A percentile compares a stretch with the other conserved stretches of the same genome.
Evolutionary conservation across 1,140 invertebrate genomes (phyloP).

Genomic region (Calliphora vicina): DNA sequence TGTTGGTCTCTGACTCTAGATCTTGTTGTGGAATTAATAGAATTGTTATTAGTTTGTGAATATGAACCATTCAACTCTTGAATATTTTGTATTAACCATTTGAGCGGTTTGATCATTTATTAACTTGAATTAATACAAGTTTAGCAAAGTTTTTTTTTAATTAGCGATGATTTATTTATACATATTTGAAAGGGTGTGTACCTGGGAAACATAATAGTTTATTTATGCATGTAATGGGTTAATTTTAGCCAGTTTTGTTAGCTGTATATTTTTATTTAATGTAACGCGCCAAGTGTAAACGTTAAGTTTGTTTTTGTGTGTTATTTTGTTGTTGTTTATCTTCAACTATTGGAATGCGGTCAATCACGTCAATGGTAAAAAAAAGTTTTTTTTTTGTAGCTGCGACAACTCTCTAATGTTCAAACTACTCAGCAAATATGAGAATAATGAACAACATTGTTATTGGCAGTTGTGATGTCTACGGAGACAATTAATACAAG

Average conservation of each 20-base stretch:
- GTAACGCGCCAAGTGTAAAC: not conserved
- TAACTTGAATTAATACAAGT: no score
- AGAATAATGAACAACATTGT: not conserved
- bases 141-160: no score
- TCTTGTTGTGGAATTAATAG: no score
- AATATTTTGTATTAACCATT: no score
- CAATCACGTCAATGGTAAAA: conserved; percentile 30
- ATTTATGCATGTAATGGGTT: not conserved
- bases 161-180: no score
- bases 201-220: no score
- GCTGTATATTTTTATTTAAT: not conserved
- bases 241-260: not conserved
- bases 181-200: no score
- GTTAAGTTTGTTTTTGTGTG: conserved; percentile 5
- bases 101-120: no score
- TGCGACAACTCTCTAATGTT: conserved; percentile 17
- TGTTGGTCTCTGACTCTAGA: no score
- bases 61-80: no score
- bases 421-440: not conserved
- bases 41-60: no score
- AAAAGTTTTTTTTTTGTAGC: not conserved
- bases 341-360: conserved; percentile 31
- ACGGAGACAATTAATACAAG: not conserved
- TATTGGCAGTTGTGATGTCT: not conserved
- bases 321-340: conserved; percentile 14